Percentiles rank a stretch among this genome's conserved stretches.
Conservation (phyloP, 2,113 vertebrate species). For the Xyliphius kryptos region DNA sequence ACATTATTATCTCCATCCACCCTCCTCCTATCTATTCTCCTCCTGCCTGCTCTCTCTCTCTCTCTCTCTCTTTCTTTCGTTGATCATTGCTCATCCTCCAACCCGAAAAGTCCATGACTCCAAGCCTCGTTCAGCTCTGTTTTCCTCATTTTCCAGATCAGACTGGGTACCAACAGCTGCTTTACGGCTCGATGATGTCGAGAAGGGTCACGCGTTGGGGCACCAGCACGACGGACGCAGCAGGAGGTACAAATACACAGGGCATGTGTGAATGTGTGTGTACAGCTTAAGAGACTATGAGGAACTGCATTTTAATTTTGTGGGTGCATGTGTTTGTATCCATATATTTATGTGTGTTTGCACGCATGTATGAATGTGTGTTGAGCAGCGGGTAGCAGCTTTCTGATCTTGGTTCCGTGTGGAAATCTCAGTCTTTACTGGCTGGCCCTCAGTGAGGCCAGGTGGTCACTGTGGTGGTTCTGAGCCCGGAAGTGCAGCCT, state of each 20-base stretch:
- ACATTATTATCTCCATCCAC: constrained; percentile 40
- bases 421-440: constrained; percentile 69
- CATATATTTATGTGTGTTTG: too few relatives aligned
- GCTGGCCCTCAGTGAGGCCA: constrained; percentile 79
- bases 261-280: constrained; percentile 46
- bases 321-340: constrained; percentile 24
- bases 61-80: too few relatives aligned
- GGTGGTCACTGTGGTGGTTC: constrained; percentile 93
- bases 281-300: constrained; percentile 38
- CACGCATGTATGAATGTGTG: too few relatives aligned
- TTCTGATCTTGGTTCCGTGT: constrained; percentile 65
- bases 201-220: constrained; percentile 68
- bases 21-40: constrained; percentile 26
- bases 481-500: constrained; percentile 87
- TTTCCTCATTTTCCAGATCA: too few relatives aligned
- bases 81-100: constrained; percentile 36
- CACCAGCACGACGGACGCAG: constrained; percentile 48
- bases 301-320: constrained; percentile 29
- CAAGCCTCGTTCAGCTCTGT: too few relatives aligned
- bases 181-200: constrained; percentile 61
- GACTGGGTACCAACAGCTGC: too few relatives aligned
- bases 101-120: constrained; percentile 24
- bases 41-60: constrained; percentile 19
- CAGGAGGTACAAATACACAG: constrained; percentile 54
- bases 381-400: constrained; percentile 85